Percentiles rank a stretch among this genome's conserved stretches.
Evolutionary conservation across 2,797 vertebrate genomes (phyloP).

Genomic region (Anguilla pacifica): DNA sequence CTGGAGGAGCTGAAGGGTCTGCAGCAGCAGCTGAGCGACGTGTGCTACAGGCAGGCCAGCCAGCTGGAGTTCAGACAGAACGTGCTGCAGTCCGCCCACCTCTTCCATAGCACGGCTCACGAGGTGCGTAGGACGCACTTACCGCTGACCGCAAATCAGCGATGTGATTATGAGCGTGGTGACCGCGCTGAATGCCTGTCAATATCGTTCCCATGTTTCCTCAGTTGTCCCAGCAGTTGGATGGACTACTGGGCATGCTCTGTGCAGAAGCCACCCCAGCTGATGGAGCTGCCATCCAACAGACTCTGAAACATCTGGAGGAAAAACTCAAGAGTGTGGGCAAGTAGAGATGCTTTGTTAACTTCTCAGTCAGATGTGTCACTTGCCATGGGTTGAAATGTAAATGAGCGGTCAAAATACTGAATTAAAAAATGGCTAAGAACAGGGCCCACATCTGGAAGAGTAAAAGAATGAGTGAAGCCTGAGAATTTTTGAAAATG

Average conservation of each 20-base stretch:
- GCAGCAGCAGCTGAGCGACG: slow-evolving; percentile 97
- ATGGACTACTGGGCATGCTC: slow-evolving; percentile 95
- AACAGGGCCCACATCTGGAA: not conserved
- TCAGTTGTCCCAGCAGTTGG: slow-evolving; percentile 96
- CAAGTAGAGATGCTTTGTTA: slow-evolving; percentile 62
- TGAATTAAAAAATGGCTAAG: too few species aligned
- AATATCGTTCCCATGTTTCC: not conserved
- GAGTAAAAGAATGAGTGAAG: not conserved
- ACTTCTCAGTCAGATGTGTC: not conserved
- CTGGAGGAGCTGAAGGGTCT: slow-evolving; percentile 88
- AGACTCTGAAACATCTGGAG: slow-evolving; percentile 95
- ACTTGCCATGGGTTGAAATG: not conserved
- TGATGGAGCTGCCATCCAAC: slow-evolving; percentile 94
- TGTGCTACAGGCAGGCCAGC: slow-evolving; percentile 94
- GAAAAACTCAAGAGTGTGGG: slow-evolving; percentile 97
- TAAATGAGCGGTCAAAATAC: too few species aligned
- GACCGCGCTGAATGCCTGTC: not conserved
- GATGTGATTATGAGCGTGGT: not conserved
- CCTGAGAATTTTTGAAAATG: not conserved
- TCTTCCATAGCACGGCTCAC: slow-evolving; percentile 92
- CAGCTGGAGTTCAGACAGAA: slow-evolving; percentile 96
- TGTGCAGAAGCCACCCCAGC: slow-evolving; percentile 95
- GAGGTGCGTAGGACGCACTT: slow-evolving; percentile 78
- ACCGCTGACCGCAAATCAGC: not conserved
- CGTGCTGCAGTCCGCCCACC: slow-evolving; percentile 89